Evolutionary conservation across 2,888 invertebrate species (phyloP).

Genomic region (Catocala fraxini): DNA sequence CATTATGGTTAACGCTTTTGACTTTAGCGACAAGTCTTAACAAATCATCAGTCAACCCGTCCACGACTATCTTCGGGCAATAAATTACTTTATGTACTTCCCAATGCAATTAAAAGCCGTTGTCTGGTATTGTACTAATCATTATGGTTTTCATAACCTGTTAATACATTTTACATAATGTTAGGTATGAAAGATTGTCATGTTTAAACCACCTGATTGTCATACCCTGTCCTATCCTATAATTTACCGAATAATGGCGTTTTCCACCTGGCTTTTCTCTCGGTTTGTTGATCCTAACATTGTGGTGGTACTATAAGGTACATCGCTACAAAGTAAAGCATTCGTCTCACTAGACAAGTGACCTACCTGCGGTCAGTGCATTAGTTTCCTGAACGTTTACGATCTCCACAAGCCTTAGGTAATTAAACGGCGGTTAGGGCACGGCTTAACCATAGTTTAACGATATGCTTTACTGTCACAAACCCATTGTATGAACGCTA

Average conservation of each 20-base stretch:
- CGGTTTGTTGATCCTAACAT: not conserved
- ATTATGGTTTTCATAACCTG: too few relatives aligned
- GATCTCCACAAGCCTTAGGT: slow-evolving; percentile 69
- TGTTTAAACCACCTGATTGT: too few relatives aligned
- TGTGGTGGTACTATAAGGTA: slow-evolving; percentile 1
- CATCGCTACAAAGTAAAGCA: slow-evolving; percentile 46
- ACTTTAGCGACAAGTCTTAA: too few relatives aligned
- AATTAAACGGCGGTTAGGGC: slow-evolving; percentile 79
- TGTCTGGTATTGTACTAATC: too few relatives aligned
- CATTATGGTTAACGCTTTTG: too few relatives aligned
- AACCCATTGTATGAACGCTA: slow-evolving; percentile 66
- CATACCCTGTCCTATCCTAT: too few relatives aligned
- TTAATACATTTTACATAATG: too few relatives aligned
- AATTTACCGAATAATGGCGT: not conserved
- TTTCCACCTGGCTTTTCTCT: not conserved
- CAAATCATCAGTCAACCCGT: too few relatives aligned
- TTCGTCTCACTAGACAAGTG: slow-evolving; percentile 59
- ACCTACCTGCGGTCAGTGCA: slow-evolving; percentile 80
- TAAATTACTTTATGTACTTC: too few relatives aligned
- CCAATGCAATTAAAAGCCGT: too few relatives aligned
- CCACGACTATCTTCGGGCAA: too few relatives aligned
- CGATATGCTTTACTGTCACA: slow-evolving; percentile 71
- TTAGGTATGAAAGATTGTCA: too few relatives aligned
- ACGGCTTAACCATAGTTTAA: slow-evolving; percentile 76
- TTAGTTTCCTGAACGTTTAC: slow-evolving; percentile 80